Percentiles rank a stretch among this genome's conserved stretches.
These are phyloP conservation scores for Xenopus borealis DNA, from an alignment of 2,113 vertebrate species.

Conservation along the genomic window DNA sequence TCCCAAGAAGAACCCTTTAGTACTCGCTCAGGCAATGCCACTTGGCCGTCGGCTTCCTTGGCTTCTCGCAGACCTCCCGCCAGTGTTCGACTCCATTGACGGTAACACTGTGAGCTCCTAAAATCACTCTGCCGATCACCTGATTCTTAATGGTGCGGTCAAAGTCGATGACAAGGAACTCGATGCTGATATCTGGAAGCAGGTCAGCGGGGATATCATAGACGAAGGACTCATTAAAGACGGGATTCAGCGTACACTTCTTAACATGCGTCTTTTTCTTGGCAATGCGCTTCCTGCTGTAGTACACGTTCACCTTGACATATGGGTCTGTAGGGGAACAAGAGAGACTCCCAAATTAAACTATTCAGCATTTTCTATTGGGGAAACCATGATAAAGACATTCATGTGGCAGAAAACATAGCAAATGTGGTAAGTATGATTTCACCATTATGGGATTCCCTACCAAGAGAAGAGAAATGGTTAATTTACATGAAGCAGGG, in stretches of 20 bases:
- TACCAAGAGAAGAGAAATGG: no score
- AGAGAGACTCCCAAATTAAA: not conserved
- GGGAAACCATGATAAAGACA: no score
- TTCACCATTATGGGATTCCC: no score
- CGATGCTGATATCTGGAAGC: constrained; percentile 86
- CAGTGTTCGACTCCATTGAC: constrained; percentile 79
- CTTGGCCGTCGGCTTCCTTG: constrained; percentile 82
- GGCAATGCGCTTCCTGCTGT: constrained; percentile 88
- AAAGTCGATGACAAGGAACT: constrained; percentile 93
- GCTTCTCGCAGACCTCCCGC: constrained; percentile 84
- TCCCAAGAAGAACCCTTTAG: constrained; percentile 45
- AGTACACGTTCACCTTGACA: constrained; percentile 97
- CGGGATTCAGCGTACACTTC: constrained; percentile 92
- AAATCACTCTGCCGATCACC: constrained; percentile 82
- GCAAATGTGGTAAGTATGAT: no score
- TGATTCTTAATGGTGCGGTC: constrained; percentile 96
- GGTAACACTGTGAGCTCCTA: constrained; percentile 80
- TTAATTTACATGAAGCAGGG: no score
- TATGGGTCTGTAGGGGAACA: constrained; percentile 78
- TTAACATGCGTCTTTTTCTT: constrained; percentile 98
- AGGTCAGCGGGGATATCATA: constrained; percentile 89
- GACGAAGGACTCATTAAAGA: constrained; percentile 97
- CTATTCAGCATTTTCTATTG: not conserved
- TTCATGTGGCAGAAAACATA: no score
- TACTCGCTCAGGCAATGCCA: constrained; percentile 90